Conservation (phyloP, 2,113 vertebrate species). For the Cacatua alba region DNA sequence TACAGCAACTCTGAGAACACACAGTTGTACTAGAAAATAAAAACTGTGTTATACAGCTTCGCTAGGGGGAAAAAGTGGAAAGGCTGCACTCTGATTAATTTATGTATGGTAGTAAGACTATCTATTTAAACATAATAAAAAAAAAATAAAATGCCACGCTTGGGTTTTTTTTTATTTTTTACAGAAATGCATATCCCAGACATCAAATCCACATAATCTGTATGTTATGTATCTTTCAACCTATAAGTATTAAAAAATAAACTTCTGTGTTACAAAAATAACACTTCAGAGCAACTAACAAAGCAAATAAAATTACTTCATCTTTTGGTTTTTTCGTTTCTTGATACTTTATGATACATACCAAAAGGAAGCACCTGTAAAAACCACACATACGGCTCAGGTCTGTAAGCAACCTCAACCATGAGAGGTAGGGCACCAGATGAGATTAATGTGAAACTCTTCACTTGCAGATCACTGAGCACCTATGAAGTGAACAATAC, state of each 20-base stretch:
- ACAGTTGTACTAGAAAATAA: neutral
- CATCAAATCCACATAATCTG: neutral
- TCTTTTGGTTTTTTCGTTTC: neutral
- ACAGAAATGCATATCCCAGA: neutral
- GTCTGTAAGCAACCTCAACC: neutral
- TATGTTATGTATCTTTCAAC: neutral
- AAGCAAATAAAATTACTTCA: neutral
- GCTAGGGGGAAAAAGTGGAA: neutral
- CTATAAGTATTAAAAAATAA: neutral
- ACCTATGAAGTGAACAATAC: neutral
- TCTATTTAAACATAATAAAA: neutral
- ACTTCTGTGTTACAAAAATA: neutral
- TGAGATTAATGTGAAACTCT: neutral
- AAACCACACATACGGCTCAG: neutral
- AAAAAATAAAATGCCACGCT: neutral
- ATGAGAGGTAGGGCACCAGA: neutral
- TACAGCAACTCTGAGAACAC: neutral
- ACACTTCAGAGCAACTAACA: neutral
- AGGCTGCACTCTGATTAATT: neutral
- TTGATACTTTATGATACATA: neutral
- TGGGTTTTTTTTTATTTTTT: neutral
- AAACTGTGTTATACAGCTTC: neutral
- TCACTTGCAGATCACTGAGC: neutral
- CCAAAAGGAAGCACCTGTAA: constrained; percentile 49
- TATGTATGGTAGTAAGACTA: neutral